Conservation (phyloP, 2,888 invertebrate species). For the Melanargia galathea region DNA sequence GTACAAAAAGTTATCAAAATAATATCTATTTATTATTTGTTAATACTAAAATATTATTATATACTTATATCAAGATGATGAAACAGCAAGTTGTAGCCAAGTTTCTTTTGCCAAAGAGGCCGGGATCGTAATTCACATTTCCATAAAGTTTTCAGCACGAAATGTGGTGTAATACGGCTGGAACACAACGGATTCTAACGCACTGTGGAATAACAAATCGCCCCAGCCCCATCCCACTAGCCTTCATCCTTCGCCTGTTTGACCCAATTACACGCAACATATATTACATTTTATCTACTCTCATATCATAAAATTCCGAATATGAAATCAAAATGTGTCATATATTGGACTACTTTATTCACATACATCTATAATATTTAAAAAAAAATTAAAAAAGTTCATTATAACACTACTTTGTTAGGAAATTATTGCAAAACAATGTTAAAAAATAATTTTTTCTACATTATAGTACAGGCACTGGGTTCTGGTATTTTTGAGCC, state of each 20-base stretch:
- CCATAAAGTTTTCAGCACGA: constrained; percentile 69
- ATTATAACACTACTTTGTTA: no score
- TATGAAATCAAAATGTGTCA: no score
- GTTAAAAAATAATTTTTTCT: no score
- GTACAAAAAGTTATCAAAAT: neutral
- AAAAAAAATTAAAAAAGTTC: no score
- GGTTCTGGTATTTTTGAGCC: no score
- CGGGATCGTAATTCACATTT: constrained; percentile 61
- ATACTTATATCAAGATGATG: constrained; percentile 31
- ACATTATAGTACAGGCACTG: no score
- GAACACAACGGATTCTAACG: constrained; percentile 68
- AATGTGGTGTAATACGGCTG: constrained; percentile 73
- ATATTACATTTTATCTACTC: constrained; percentile 39
- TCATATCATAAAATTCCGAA: no score
- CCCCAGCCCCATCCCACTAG: constrained; percentile 54
- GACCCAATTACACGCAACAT: constrained; percentile 68
- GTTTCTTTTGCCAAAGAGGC: constrained; percentile 71
- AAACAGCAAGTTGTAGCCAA: constrained; percentile 57
- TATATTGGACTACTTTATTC: no score
- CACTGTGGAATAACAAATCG: constrained; percentile 59
- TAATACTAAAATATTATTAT: no score
- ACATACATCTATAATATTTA: no score
- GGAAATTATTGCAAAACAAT: no score
- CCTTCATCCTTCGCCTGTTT: constrained; percentile 65
- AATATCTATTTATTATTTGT: no score